Conservation (phyloP, 2,888 invertebrate genomes). For the Griposia aprilina region DNA sequence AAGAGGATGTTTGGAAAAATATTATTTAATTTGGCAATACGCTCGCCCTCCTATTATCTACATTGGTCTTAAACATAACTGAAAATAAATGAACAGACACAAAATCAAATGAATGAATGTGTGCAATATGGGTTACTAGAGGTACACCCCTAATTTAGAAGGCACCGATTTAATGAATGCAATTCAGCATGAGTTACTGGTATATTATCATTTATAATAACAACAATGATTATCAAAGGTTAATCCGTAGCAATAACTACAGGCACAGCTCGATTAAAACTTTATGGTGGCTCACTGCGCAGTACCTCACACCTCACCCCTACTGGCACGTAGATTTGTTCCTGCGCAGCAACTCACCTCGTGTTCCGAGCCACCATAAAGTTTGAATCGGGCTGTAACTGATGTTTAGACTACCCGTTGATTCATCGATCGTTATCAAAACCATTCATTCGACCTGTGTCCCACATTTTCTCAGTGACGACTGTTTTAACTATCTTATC, state of each 20-base stretch:
- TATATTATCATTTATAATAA: neutral
- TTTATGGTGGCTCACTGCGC: too few species aligned
- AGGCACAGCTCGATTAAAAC: too few species aligned
- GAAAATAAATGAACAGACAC: neutral
- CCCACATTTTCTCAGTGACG: slow-evolving; percentile 1
- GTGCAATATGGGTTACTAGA: too few species aligned
- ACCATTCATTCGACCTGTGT: neutral
- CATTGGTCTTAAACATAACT: neutral
- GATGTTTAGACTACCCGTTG: neutral
- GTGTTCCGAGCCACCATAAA: too few species aligned
- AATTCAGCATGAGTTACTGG: neutral
- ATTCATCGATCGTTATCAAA: slow-evolving; percentile 35
- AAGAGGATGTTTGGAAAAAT: slow-evolving; percentile 29
- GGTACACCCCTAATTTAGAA: too few species aligned
- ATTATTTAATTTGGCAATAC: neutral
- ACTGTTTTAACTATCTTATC: slow-evolving; percentile 26
- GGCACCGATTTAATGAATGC: neutral
- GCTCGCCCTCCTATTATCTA: neutral
- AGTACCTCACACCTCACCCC: too few species aligned
- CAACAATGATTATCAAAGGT: neutral
- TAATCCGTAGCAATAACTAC: neutral
- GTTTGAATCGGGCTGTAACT: neutral
- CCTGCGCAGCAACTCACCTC: too few species aligned
- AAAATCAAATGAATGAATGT: too few species aligned
- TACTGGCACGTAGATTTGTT: too few species aligned